Base-by-base conservation (phyloP, 2,113 vertebrate species). In the Centropus unirufus region DNA sequence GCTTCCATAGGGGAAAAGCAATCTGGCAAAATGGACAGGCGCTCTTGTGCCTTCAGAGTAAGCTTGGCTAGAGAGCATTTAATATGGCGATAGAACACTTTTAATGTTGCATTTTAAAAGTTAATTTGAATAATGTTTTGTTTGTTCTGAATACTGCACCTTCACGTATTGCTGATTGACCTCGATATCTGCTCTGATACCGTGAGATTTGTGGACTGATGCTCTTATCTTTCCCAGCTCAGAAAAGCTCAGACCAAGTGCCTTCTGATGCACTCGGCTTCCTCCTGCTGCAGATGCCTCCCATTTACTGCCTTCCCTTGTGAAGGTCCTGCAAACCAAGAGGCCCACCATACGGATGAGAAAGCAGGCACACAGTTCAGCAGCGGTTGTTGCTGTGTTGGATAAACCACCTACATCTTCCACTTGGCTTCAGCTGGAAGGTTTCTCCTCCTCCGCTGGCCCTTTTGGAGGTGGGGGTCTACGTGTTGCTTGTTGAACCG, bases 261-360 rank as follows among this genome's bases (percentile, higher is more conserved):
- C 40, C 17, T 85, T 72, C 24, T 29, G 62, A 46, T 21, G 32
- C 39, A 6, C 29, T 58, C 44, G 54, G 27, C 39, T 69, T 67
- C 34, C 42, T 55, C 77, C n/a, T 77, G 51, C 54, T 36, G 47
- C 17, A 69, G 19, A 66, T 64, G 24, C 32, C 54, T 93, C 67
- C 27, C 6, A 90, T 88, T 92, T 51, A 15, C 51, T 67, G 49
- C 55, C 20, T 58, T 80, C 2, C 30, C 19, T 51, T 32, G 42
- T 30, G 39, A 36, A 57, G 29, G 4, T 27, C 44, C 44, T 49
- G 21, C 74, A 90, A 55, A 62, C 14, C 8, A 0, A 49, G 16
- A 5, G 3, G 42, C 12, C 22, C 34, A 30, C 14, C 5, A 0
- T 0, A 5, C 1, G 17, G 32, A 23, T 14, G 62, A 47, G 36